Conservation (phyloP, 2,888 invertebrate species). For the Blastobasis adustella region DNA sequence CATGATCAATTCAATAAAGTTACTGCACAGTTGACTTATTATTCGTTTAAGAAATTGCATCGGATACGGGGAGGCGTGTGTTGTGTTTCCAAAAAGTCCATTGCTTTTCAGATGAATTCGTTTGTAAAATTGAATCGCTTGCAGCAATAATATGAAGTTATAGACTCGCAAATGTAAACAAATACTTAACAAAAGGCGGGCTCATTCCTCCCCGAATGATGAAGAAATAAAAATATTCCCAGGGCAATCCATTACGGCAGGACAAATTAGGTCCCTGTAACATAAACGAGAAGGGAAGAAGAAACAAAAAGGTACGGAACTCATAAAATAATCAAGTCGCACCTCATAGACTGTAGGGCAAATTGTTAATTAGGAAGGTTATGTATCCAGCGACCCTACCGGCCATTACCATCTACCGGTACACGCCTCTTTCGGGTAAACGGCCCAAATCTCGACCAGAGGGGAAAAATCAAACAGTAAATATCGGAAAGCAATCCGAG, state of each 20-base stretch:
- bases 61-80: slow-evolving; percentile 1
- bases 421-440: slow-evolving; percentile 66
- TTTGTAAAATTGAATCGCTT: too few relatives aligned
- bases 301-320: slow-evolving; percentile 15
- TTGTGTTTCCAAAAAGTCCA: too few relatives aligned
- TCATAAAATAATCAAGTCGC: slow-evolving; percentile 29
- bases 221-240: too few relatives aligned
- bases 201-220: too few relatives aligned
- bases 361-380: slow-evolving; percentile 64
- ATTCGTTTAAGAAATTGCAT: slow-evolving; percentile 27
- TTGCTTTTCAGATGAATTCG: too few relatives aligned
- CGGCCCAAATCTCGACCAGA: slow-evolving; percentile 58
- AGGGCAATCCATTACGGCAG: too few relatives aligned
- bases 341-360: slow-evolving; percentile 29
- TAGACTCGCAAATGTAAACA: too few relatives aligned
- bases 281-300: slow-evolving; percentile 8
- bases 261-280: neutral
- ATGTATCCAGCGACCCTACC: slow-evolving; percentile 52
- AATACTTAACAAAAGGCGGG: too few relatives aligned
- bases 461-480: slow-evolving; percentile 70
- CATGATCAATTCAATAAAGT: slow-evolving; percentile 70
- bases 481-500: slow-evolving; percentile 70
- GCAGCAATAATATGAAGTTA: too few relatives aligned
- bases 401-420: slow-evolving; percentile 49
- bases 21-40: slow-evolving; percentile 47